Percentiles rank a stretch among this genome's conserved stretches.
Conservation (phyloP, 2,888 invertebrate genomes). For the Eledone cirrhosa region DNA sequence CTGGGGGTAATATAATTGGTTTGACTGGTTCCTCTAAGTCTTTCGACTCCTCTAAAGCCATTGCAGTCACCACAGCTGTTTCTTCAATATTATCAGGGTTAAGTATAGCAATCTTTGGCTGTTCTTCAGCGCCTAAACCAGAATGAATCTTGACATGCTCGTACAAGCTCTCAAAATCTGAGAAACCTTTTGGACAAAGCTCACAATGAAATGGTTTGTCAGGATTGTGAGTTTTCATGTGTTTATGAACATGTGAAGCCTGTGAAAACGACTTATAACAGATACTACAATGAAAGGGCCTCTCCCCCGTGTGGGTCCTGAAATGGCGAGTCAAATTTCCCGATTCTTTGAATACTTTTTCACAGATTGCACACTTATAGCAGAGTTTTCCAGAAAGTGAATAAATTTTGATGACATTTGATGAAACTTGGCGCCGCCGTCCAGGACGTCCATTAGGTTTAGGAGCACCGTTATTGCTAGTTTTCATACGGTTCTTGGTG, state of each 20-base stretch:
- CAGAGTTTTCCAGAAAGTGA: conserved; percentile 1
- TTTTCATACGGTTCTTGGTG: not conserved
- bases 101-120: not conserved
- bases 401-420: conserved; percentile 7
- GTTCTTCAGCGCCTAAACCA: not conserved
- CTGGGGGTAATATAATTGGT: not conserved
- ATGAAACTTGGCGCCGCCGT: not conserved
- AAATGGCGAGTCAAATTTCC: conserved; percentile 11
- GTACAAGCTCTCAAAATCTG: not conserved
- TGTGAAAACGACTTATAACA: conserved; percentile 1
- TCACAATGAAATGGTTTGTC: not conserved
- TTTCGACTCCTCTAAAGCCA: not conserved
- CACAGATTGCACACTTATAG: conserved; percentile 21
- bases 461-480: not conserved
- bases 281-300: not conserved
- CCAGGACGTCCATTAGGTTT: not conserved
- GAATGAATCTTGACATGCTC: conserved; percentile 16
- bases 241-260: conserved; percentile 4
- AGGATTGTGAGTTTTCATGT: conserved; percentile 3
- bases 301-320: conserved; percentile 17
- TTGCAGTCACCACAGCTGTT: not conserved
- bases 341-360: conserved; percentile 4
- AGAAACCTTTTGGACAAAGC: not conserved
- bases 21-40: not conserved
- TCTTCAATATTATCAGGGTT: conserved; percentile 10